Base-by-base conservation (phyloP, 2,797 vertebrate species). In the Arctocebus calabarensis region DNA sequence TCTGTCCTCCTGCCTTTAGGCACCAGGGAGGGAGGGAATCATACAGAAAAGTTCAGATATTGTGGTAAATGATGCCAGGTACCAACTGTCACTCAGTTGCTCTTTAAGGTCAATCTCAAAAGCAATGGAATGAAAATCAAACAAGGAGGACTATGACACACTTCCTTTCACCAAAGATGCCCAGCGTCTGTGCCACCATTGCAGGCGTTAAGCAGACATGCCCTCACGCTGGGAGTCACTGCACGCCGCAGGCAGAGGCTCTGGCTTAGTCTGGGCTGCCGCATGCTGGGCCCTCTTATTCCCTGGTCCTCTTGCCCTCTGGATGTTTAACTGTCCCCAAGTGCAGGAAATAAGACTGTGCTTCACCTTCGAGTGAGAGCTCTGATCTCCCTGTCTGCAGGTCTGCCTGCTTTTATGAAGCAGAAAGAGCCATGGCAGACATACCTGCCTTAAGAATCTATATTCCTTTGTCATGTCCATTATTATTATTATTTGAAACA, bases 81-180 rank as follows among this genome's bases (percentile, higher is more conserved):
- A 61, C 19, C 91, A 23, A 48, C 64, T 81, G 91, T 45, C 70
- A 37, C 74, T 45, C 0, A 2, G 64, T 16, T 4, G 1, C 25
- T 34, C 20, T 91, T 85, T 66, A 52, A 61, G 22, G 88, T 91
- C 70, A 27, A 10, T 40, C 62, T 83, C 84, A 78, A 86, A 91
- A 57, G 84, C n/a, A 52, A 94, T 20, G 59, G 45, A 84, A 59
- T 64, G 68, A 89, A 88, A 68, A 71, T 62, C 79, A 89, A 79
- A 87, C 32, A 48, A 68, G 32, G 43, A 75, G 32, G 64, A 52
- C 55, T 2, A n/a, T 2, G 61, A 55, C 45, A 62, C 61, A 78
- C 27, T 59, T 48, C 32, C 66, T 43, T 79, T 25, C 7, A 23
- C 45, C 92, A 22, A 83, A 68, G 83, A 55, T 9, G 34, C 37